These are phyloP conservation scores for Flabesymbios commensalis DNA, from an alignment of 2,888 invertebrate genomes.

Conservation along the genomic window DNA sequence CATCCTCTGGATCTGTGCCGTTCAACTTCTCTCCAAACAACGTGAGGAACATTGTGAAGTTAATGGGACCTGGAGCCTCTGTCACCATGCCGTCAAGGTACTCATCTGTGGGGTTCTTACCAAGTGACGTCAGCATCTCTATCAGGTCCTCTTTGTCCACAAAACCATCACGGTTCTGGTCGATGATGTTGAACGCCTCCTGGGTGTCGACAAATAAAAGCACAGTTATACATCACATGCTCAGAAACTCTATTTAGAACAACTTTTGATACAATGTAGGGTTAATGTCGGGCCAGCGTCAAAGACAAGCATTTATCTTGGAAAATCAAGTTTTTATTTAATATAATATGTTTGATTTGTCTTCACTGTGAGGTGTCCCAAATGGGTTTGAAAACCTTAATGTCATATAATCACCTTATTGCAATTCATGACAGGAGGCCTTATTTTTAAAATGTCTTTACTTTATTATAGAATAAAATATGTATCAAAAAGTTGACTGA, in stretches of 20 bases:
- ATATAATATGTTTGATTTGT: no score
- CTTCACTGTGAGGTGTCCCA: no score
- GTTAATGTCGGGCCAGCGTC: no score
- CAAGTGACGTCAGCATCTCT: conserved; percentile 56
- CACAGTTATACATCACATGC: background rate
- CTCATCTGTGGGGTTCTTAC: conserved; percentile 56
- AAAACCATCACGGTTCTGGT: conserved; percentile 59
- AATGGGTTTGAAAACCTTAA: no score
- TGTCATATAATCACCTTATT: no score
- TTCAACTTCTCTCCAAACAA: conserved; percentile 59
- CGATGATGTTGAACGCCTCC: conserved; percentile 61
- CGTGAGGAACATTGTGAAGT: conserved; percentile 61
- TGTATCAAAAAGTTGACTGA: no score
- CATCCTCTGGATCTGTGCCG: conserved; percentile 60
- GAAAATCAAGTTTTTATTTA: no score
- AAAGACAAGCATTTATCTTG: no score
- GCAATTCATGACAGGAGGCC: no score
- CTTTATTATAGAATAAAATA: no score
- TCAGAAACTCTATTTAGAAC: background rate
- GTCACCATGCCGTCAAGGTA: conserved; percentile 54
- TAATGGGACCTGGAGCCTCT: conserved; percentile 58
- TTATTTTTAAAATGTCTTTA: no score
- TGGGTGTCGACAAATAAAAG: conserved; percentile 17
- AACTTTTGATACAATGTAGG: background rate
- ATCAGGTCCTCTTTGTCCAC: conserved; percentile 57